phyloP scores from a whole-genome alignment of 2,888 invertebrate genomes.

The Protula sp. region DNA sequence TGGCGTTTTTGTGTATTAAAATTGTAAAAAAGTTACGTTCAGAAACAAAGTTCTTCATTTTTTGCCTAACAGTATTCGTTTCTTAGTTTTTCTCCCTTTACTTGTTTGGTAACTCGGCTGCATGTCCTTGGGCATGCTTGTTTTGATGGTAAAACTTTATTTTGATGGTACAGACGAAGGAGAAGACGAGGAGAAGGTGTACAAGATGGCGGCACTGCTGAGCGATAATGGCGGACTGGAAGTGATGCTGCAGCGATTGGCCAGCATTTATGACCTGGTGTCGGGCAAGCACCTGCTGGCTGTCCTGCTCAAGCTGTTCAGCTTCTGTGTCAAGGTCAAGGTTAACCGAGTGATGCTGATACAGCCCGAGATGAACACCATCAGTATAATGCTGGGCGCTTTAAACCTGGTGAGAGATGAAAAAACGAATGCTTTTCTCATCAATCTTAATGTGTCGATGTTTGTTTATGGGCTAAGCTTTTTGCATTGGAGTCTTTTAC shows the following conservation, averaged over 20 bases:
- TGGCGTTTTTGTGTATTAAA: too few relatives aligned
- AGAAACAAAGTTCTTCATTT: too few relatives aligned
- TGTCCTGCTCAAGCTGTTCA: conserved; percentile 82
- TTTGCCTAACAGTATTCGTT: too few relatives aligned
- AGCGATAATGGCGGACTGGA: conserved; percentile 72
- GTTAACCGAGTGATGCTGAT: conserved; percentile 84
- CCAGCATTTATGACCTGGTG: conserved; percentile 77
- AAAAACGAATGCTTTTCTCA: too few relatives aligned
- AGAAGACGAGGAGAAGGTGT: conserved; percentile 91
- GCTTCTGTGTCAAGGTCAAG: conserved; percentile 78
- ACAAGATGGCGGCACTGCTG: conserved; percentile 80
- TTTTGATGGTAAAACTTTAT: too few relatives aligned
- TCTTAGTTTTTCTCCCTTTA: too few relatives aligned
- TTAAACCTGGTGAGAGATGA: conserved; percentile 63
- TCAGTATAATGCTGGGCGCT: conserved; percentile 61
- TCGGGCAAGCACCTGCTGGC: conserved; percentile 80
- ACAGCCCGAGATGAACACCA: conserved; percentile 67
- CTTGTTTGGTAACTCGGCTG: too few relatives aligned
- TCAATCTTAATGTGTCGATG: too few relatives aligned
- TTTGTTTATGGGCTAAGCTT: too few relatives aligned
- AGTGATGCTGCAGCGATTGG: conserved; percentile 62
- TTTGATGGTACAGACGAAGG: conserved; percentile 74
- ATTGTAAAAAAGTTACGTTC: too few relatives aligned
- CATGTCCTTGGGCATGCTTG: too few relatives aligned
- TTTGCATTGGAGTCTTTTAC: too few relatives aligned